These are phyloP conservation scores for Epiblema foenella DNA, from an alignment of 2,888 invertebrate genomes.

Conservation along the genomic window DNA sequence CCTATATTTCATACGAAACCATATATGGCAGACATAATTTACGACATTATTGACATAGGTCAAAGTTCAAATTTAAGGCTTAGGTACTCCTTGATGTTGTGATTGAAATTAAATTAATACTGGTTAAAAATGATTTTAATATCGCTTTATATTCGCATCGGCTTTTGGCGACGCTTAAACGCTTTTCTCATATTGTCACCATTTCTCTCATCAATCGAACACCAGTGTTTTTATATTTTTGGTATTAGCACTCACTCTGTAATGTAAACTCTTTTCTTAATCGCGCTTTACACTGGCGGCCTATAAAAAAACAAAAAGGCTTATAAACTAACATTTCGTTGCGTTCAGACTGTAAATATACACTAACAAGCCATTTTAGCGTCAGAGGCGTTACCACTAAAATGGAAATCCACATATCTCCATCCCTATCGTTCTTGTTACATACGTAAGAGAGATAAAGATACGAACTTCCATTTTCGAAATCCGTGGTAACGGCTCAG, in stretches of 20 bases:
- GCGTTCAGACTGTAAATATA: slow-evolving; percentile 68
- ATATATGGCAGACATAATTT: no score
- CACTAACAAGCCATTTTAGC: slow-evolving; percentile 81
- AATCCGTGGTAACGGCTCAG: slow-evolving; percentile 47
- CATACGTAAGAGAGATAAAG: no score
- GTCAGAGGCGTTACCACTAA: slow-evolving; percentile 41
- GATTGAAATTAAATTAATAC: slow-evolving; percentile 18
- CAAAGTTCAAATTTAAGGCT: no score
- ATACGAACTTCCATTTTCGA: no score
- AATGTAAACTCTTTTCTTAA: slow-evolving; percentile 10
- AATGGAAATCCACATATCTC: no score
- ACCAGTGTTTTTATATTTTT: slow-evolving; percentile 46
- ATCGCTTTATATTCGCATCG: slow-evolving; percentile 63
- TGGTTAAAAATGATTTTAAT: slow-evolving; percentile 22
- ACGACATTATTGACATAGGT: no score
- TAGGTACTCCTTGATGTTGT: slow-evolving; percentile 1
- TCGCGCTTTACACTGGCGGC: slow-evolving; percentile 37
- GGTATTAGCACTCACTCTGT: slow-evolving; percentile 45
- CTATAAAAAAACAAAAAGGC: slow-evolving; percentile 21
- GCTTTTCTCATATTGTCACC: slow-evolving; percentile 78
- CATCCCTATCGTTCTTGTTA: no score
- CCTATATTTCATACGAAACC: no score
- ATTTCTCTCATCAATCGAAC: slow-evolving; percentile 50
- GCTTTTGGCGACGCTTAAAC: slow-evolving; percentile 69
- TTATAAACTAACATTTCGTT: slow-evolving; percentile 53